Percentiles rank a stretch among this genome's conserved stretches.
These are phyloP conservation scores for Grantiella picta DNA, from an alignment of 2,113 vertebrate species.

Conservation along the genomic window DNA sequence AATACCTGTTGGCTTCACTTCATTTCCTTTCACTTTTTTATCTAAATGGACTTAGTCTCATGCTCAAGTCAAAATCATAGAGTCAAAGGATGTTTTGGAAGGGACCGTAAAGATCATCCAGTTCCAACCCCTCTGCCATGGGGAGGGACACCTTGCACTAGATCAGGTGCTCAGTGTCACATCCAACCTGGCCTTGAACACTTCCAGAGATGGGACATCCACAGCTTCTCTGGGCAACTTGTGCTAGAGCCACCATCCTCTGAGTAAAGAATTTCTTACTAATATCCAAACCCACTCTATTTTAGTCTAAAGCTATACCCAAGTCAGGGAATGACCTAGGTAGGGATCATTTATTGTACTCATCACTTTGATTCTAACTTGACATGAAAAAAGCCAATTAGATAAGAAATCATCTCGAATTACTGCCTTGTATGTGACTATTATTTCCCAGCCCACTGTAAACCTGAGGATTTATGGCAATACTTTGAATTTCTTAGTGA, in stretches of 20 bases:
- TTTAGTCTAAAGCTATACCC: neutral
- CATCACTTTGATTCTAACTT: neutral
- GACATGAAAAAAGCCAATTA: neutral
- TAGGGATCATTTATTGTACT: neutral
- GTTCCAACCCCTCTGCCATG: rapidly evolving
- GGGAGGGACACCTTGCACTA: neutral
- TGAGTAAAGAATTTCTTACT: neutral
- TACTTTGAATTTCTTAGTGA: neutral
- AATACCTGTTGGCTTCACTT: neutral
- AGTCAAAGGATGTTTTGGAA: neutral
- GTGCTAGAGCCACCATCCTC: neutral
- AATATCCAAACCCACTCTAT: neutral
- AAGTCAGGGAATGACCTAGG: neutral
- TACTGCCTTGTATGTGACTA: neutral
- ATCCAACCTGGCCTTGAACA: neutral
- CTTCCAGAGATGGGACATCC: neutral
- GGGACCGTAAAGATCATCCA: too few species aligned
- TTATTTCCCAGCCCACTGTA: neutral
- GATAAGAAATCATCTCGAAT: neutral
- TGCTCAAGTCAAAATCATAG: neutral
- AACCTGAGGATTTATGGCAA: rapidly evolving
- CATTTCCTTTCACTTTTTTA: neutral
- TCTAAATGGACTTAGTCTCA: neutral
- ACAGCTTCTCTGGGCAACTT: neutral
- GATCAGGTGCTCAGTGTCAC: neutral